A percentile compares a stretch with the other conserved stretches of the same genome.
Conservation (phyloP, 2,797 vertebrate genomes). For the Girardinus metallicus region DNA sequence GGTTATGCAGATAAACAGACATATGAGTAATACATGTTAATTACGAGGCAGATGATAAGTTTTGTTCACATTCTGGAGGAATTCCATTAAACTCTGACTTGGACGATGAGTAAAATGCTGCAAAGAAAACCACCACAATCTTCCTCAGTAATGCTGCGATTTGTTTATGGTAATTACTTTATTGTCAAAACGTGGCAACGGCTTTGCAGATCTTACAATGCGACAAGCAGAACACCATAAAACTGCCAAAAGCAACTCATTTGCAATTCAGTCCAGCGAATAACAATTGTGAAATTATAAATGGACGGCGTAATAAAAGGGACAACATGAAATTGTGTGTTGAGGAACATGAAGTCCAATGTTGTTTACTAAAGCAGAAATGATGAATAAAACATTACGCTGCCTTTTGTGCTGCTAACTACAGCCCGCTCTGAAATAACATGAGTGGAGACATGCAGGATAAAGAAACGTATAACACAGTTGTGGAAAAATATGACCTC, state of each 20-base stretch:
- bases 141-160: constrained; percentile 49
- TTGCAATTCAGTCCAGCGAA: constrained; percentile 43
- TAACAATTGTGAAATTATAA: constrained; percentile 51
- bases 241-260: constrained; percentile 55
- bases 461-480: constrained; percentile 46
- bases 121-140: constrained; percentile 29
- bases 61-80: constrained; percentile 21
- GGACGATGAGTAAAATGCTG: constrained; percentile 8
- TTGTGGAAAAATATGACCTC: constrained; percentile 40
- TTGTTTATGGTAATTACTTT: constrained; percentile 69
- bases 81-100: constrained; percentile 23
- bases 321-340: constrained; percentile 58
- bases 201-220: constrained; percentile 52
- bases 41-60: neutral
- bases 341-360: constrained; percentile 61
- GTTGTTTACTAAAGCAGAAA: constrained; percentile 58
- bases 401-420: constrained; percentile 45
- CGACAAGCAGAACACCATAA: constrained; percentile 43
- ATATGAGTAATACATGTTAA: neutral
- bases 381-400: constrained; percentile 68
- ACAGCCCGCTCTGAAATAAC: constrained; percentile 35
- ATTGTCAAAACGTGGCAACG: constrained; percentile 50
- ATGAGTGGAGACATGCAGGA: constrained; percentile 41
- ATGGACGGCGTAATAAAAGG: constrained; percentile 54
- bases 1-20: neutral